These are phyloP conservation scores for Parambassis ranga DNA, from an alignment of 2,797 vertebrate genomes.

Conservation along the genomic window DNA sequence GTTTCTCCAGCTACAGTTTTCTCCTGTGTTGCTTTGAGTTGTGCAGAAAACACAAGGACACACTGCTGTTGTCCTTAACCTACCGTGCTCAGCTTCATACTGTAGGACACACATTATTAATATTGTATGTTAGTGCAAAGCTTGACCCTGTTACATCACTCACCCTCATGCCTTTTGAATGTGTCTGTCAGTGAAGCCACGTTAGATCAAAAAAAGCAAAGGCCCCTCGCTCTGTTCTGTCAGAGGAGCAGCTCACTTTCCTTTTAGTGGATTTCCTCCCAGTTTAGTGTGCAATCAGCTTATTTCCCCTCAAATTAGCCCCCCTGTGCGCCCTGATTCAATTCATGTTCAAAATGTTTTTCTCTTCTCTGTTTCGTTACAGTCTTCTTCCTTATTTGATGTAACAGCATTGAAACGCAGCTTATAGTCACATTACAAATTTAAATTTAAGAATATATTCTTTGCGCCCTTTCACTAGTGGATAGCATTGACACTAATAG, in stretches of 20 bases:
- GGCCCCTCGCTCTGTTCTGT: background rate
- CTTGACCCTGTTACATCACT: constrained; percentile 31
- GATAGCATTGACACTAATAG: too few relatives aligned
- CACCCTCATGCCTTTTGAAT: constrained; percentile 22
- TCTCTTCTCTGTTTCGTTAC: background rate
- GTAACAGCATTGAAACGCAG: too few relatives aligned
- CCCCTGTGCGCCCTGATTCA: background rate
- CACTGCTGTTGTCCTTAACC: background rate
- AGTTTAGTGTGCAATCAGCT: background rate
- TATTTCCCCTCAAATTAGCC: constrained; percentile 16
- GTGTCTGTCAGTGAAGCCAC: constrained; percentile 23
- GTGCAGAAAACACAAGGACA: background rate
- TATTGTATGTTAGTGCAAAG: background rate
- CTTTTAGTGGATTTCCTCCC: constrained; percentile 5
- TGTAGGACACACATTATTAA: constrained; percentile 15
- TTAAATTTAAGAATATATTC: too few relatives aligned
- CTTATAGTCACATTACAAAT: too few relatives aligned
- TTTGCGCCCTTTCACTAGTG: too few relatives aligned
- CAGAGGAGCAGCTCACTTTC: constrained; percentile 11
- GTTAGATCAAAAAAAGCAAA: constrained; percentile 11
- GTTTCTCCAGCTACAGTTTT: background rate
- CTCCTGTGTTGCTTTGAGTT: background rate
- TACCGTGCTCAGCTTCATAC: background rate
- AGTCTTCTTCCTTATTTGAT: background rate
- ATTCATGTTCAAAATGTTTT: constrained; percentile 16